phyloP scores from a whole-genome alignment of 2,888 invertebrate species.

The Acrobasis consociella region DNA sequence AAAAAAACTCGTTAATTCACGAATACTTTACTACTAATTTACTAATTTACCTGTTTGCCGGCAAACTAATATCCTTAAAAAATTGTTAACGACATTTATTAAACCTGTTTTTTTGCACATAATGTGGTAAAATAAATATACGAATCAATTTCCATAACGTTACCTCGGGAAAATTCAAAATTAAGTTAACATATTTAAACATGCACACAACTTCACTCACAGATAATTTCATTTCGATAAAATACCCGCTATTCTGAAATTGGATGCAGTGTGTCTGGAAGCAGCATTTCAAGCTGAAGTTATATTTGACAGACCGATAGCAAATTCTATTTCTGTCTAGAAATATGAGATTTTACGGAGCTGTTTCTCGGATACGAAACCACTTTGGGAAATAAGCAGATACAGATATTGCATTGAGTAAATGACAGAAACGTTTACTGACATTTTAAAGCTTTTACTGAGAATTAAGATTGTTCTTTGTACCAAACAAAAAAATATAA shows the following conservation, averaged over 20 bases:
- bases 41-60: too few species aligned
- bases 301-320: conserved; percentile 12
- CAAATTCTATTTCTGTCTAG: conserved; percentile 10
- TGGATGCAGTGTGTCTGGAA: conserved; percentile 15
- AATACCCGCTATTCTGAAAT: conserved; percentile 3
- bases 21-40: too few species aligned
- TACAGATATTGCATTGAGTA: not conserved
- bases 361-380: conserved; percentile 12
- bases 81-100: too few species aligned
- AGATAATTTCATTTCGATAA: conserved; percentile 4
- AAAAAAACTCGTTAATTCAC: too few species aligned
- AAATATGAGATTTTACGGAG: conserved; percentile 3
- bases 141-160: too few species aligned
- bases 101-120: too few species aligned
- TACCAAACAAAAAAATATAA: too few species aligned
- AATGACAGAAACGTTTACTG: not conserved
- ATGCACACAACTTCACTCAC: not conserved
- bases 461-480: too few species aligned
- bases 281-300: not conserved
- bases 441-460: not conserved
- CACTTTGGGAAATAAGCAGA: conserved; percentile 4
- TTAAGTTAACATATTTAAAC: not conserved
- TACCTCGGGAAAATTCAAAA: not conserved
- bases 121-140: too few species aligned
- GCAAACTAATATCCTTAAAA: too few species aligned